These are phyloP conservation scores for Prunella strophiata DNA, from an alignment of 2,797 vertebrate species.

Conservation along the genomic window DNA sequence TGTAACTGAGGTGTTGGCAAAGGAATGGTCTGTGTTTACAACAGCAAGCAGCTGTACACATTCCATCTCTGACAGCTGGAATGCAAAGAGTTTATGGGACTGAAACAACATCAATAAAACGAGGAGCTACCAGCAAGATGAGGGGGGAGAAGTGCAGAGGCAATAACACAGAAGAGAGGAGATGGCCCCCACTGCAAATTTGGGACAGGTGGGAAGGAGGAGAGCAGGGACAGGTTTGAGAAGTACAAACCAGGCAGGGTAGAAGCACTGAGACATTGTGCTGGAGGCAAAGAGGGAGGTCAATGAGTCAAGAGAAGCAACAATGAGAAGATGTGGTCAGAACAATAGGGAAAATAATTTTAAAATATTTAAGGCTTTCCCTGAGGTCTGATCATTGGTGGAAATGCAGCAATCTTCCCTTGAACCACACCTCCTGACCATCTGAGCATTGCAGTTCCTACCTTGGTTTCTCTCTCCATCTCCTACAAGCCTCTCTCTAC, in stretches of 20 bases:
- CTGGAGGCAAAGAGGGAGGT: not conserved
- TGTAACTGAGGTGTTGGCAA: not conserved
- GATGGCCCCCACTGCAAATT: not conserved
- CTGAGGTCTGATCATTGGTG: not conserved
- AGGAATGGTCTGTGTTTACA: not conserved
- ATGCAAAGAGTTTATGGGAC: not conserved
- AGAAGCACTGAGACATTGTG: not conserved
- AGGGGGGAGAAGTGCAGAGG: not conserved
- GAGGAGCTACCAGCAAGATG: fast-evolving
- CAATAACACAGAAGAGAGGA: not conserved
- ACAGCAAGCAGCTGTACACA: fast-evolving
- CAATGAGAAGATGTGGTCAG: no score
- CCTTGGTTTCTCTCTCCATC: not conserved
- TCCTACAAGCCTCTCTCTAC: not conserved
- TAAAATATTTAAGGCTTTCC: not conserved
- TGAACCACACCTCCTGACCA: not conserved
- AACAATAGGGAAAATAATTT: not conserved
- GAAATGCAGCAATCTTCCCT: not conserved
- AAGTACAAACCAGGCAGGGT: not conserved
- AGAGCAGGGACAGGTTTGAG: not conserved
- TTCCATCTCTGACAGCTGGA: not conserved
- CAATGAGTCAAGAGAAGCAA: not conserved
- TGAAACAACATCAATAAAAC: not conserved
- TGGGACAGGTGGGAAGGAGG: no score
- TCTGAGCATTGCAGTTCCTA: fast-evolving